phyloP scores from a whole-genome alignment of 2,888 invertebrate genomes.

The Mythimna pallens region DNA sequence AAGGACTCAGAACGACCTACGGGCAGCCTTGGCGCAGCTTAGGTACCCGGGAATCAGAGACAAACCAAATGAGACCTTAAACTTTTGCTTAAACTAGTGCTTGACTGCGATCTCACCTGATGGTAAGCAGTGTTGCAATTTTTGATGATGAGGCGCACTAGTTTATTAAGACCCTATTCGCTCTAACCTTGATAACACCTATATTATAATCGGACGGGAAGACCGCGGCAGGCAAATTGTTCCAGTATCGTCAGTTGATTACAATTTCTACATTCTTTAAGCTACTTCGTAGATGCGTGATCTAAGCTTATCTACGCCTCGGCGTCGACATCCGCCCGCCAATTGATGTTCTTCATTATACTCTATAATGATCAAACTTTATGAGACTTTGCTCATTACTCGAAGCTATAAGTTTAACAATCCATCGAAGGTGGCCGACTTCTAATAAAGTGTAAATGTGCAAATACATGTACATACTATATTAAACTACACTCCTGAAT shows the following conservation, averaged over 20 bases:
- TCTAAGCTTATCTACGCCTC: conserved; percentile 54
- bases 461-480: too few species aligned
- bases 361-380: conserved; percentile 60
- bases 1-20: conserved; percentile 59
- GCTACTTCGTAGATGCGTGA: conserved; percentile 6
- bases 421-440: not conserved
- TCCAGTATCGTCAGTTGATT: too few species aligned
- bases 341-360: conserved; percentile 39
- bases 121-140: too few species aligned
- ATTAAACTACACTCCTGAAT: too few species aligned
- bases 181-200: too few species aligned
- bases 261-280: conserved; percentile 1
- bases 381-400: conserved; percentile 33
- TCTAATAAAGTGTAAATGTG: not conserved
- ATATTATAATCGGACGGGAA: too few species aligned
- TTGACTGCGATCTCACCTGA: too few species aligned
- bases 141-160: too few species aligned
- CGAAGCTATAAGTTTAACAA: not conserved
- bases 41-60: conserved; percentile 41
- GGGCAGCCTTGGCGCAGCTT: conserved; percentile 23
- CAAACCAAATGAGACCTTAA: conserved; percentile 15
- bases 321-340: conserved; percentile 44
- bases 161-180: too few species aligned
- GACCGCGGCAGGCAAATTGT: too few species aligned
- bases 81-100: not conserved